Evolutionary conservation across 2,113 vertebrate species (phyloP).

Genomic region (Donacobius atricapilla): DNA sequence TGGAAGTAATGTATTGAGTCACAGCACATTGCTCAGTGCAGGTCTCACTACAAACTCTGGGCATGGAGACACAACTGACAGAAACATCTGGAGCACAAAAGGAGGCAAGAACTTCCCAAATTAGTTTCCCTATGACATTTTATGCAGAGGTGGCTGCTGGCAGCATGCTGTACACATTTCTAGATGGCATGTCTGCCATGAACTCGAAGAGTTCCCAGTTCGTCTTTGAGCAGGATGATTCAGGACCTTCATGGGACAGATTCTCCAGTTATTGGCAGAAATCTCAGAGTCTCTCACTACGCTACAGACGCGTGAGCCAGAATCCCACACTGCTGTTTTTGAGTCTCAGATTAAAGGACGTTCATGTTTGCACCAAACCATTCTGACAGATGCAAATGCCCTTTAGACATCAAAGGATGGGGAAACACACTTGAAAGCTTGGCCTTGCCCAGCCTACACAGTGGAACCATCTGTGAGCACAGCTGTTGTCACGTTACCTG

Average conservation of each 20-base stretch:
- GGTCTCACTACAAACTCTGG: neutral
- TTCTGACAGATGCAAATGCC: constrained; percentile 46
- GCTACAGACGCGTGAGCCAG: neutral
- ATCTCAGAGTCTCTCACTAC: neutral
- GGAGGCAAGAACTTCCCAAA: neutral
- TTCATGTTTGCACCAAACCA: constrained; percentile 16
- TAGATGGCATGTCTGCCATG: neutral
- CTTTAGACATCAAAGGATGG: constrained; percentile 37
- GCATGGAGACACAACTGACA: neutral
- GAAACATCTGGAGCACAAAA: neutral
- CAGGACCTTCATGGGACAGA: neutral
- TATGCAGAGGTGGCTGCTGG: neutral
- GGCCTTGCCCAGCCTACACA: neutral
- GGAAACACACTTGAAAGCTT: constrained; percentile 23
- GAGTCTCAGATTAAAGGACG: constrained; percentile 9
- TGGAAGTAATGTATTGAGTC: neutral
- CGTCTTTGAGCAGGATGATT: neutral
- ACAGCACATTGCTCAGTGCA: neutral
- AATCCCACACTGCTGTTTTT: constrained; percentile 8
- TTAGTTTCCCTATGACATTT: neutral
- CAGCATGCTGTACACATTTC: neutral
- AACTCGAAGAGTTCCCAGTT: neutral
- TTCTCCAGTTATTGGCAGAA: neutral
- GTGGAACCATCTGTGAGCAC: neutral
- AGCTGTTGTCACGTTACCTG: neutral